Conservation (phyloP, 2,888 invertebrate species). For the Malacosoma neustria region DNA sequence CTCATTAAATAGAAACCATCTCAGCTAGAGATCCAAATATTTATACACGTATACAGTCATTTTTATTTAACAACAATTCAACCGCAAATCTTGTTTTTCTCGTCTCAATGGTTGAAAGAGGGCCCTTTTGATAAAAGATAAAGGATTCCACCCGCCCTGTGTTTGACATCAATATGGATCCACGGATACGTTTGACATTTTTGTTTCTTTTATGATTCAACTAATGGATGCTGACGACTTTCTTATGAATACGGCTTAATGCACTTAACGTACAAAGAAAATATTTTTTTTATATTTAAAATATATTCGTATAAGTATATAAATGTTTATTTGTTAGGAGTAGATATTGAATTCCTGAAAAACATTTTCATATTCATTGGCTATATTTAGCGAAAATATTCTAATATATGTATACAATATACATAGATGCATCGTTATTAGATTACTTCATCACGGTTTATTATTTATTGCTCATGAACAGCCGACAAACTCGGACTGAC, state of each 20-base stretch:
- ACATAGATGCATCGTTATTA: too few relatives aligned
- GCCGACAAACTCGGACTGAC: too few relatives aligned
- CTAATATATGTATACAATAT: too few relatives aligned
- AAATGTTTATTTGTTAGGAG: background rate
- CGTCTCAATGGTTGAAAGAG: slow-evolving; percentile 10
- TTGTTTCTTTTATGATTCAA: slow-evolving; percentile 9
- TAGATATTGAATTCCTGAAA: too few relatives aligned
- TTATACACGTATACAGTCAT: background rate
- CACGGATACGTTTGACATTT: slow-evolving; percentile 13
- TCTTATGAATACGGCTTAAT: slow-evolving; percentile 5
- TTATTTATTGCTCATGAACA: too few relatives aligned
- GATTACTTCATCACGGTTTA: too few relatives aligned
- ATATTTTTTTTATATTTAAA: background rate
- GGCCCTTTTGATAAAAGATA: slow-evolving; percentile 17
- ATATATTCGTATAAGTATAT: background rate
- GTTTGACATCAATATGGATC: slow-evolving; percentile 22
- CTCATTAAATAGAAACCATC: too few relatives aligned
- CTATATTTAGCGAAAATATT: too few relatives aligned
- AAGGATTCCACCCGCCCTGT: slow-evolving; percentile 13
- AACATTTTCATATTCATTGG: too few relatives aligned
- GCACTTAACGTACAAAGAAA: background rate
- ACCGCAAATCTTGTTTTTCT: slow-evolving; percentile 13
- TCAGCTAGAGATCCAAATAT: too few relatives aligned
- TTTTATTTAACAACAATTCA: background rate
- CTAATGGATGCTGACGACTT: slow-evolving; percentile 13